Evolutionary conservation across 2,888 invertebrate species (phyloP).

Genomic region (Proisotoma minuta): DNA sequence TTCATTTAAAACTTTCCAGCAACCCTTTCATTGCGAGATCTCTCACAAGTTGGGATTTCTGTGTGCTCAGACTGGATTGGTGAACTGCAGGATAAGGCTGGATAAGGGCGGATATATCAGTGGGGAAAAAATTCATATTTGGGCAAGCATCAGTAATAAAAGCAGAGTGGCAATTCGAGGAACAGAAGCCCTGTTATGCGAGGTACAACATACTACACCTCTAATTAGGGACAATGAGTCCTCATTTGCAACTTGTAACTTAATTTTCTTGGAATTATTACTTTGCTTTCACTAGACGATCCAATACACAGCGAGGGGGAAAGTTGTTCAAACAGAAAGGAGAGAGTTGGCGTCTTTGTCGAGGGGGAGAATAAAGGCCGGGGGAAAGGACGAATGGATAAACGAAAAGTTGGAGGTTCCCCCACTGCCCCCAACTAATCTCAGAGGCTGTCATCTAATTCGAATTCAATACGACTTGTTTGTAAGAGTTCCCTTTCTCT

Average conservation of each 20-base stretch:
- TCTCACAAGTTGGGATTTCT: slow-evolving; percentile 79
- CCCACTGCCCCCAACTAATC: slow-evolving; percentile 87
- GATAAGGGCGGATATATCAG: slow-evolving; percentile 93
- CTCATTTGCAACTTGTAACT: no score
- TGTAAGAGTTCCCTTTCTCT: no score
- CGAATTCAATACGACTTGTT: slow-evolving; percentile 88
- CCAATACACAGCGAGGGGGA: slow-evolving; percentile 79
- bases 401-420: slow-evolving; percentile 87
- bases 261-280: not conserved
- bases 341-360: slow-evolving; percentile 74
- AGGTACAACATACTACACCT: slow-evolving; percentile 51
- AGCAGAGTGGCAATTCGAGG: slow-evolving; percentile 78
- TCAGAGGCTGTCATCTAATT: slow-evolving; percentile 89
- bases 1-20: slow-evolving; percentile 54
- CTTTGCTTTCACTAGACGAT: slow-evolving; percentile 62
- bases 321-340: slow-evolving; percentile 79
- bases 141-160: slow-evolving; percentile 77
- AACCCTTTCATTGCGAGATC: slow-evolving; percentile 84
- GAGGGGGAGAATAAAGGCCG: slow-evolving; percentile 75
- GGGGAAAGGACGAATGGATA: slow-evolving; percentile 77
- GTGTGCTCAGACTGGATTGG: slow-evolving; percentile 81
- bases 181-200: slow-evolving; percentile 79
- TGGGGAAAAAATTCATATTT: slow-evolving; percentile 85
- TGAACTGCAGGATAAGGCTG: slow-evolving; percentile 76
- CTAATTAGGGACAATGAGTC: not conserved